Conservation (phyloP, 2,113 vertebrate genomes). For the Myiozetetes cayanensis region DNA sequence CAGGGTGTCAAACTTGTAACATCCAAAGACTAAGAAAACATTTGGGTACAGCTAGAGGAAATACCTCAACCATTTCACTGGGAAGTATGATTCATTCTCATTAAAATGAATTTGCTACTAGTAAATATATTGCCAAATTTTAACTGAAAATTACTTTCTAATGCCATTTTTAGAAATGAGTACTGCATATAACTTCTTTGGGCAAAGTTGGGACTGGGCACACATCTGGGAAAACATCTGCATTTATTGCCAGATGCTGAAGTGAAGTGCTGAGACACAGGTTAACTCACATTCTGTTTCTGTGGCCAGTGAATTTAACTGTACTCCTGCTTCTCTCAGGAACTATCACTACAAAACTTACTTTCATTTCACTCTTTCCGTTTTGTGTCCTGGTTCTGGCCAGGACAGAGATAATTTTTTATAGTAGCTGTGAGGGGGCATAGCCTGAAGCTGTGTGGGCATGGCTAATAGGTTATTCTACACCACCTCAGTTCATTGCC, state of each 20-base stretch:
- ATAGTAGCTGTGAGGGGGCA: background rate
- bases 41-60: conserved; percentile 10
- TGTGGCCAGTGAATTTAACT: background rate
- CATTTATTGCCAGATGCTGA: background rate
- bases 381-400: background rate
- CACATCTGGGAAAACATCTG: background rate
- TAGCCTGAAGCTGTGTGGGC: background rate
- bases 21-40: background rate
- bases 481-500: background rate
- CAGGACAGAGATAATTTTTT: background rate
- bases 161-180: background rate
- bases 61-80: background rate
- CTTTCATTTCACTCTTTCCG: background rate
- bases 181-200: background rate
- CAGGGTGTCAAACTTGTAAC: background rate
- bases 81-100: background rate
- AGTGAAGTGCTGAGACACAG: background rate
- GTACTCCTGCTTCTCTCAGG: background rate
- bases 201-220: background rate
- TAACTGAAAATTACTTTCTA: background rate
- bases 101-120: background rate
- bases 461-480: background rate
- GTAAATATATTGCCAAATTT: background rate
- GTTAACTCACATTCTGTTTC: background rate
- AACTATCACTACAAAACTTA: background rate